phyloP scores from a whole-genome alignment of 2,113 vertebrate species.

The Cebidichthys violaceus region DNA sequence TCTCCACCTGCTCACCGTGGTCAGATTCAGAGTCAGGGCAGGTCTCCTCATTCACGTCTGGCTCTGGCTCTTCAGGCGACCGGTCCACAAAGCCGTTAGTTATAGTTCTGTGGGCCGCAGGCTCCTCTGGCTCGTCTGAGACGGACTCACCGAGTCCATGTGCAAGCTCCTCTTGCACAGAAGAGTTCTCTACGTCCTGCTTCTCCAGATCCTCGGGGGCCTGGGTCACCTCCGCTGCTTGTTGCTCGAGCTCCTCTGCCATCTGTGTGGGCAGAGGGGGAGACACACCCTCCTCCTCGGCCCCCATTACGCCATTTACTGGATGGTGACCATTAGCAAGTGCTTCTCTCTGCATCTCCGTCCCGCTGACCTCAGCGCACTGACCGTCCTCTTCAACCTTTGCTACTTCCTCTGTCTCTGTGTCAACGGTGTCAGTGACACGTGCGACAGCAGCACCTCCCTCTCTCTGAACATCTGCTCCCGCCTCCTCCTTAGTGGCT shows the following conservation, averaged over 20 bases:
- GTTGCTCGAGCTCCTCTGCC: constrained; percentile 40
- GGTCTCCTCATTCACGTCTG: constrained; percentile 52
- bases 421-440: constrained; percentile 15
- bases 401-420: constrained; percentile 29
- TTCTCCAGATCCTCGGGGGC: constrained; percentile 36
- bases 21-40: constrained; percentile 51
- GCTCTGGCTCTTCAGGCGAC: constrained; percentile 48
- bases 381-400: constrained; percentile 23
- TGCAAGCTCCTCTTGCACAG: constrained; percentile 25
- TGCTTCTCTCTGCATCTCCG: constrained; percentile 27
- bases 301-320: constrained; percentile 35
- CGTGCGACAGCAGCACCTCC: constrained; percentile 14
- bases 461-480: constrained; percentile 75
- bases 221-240: constrained; percentile 11
- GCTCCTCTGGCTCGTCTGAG: constrained; percentile 42
- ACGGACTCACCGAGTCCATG: constrained; percentile 2
- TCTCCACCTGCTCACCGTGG: constrained; percentile 71
- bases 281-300: constrained; percentile 18
- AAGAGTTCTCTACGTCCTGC: constrained; percentile 43
- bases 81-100: constrained; percentile 68
- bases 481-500: constrained; percentile 90
- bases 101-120: constrained; percentile 69
- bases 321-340: constrained; percentile 56
- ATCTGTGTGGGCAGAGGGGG: constrained; percentile 20
- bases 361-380: constrained; percentile 17